A percentile compares a stretch with the other conserved stretches of the same genome.
These are phyloP conservation scores for Eilema sororculum DNA, from an alignment of 2,888 invertebrate species.

Conservation along the genomic window DNA sequence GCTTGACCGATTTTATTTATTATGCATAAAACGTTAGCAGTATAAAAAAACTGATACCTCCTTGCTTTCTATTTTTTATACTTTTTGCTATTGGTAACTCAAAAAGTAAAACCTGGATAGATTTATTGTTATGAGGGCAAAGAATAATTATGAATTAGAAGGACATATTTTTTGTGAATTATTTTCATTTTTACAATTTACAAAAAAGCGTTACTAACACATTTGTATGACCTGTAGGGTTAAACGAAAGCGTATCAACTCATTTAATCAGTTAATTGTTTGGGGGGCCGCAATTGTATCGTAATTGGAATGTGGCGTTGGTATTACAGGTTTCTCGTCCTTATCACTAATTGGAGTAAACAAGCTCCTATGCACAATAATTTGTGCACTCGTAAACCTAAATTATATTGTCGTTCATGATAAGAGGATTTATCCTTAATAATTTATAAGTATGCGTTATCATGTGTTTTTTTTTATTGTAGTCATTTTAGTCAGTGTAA, in stretches of 20 bases:
- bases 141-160: neutral
- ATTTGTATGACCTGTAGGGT: neutral
- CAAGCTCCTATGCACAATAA: neutral
- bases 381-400: neutral
- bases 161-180: neutral
- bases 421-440: neutral
- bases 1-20: slow-evolving; percentile 25
- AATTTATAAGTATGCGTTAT: neutral
- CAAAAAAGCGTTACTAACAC: neutral
- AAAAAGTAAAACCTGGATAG: neutral
- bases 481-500: neutral
- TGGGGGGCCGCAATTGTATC: neutral
- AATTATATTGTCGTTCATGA: neutral
- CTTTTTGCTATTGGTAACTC: neutral
- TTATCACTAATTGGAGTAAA: neutral
- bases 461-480: neutral
- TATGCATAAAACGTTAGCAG: slow-evolving; percentile 25
- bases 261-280: neutral
- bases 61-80: neutral
- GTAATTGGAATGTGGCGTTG: neutral
- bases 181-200: neutral
- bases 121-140: neutral
- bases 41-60: neutral
- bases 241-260: neutral
- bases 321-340: neutral